Evolutionary conservation across 2,888 invertebrate species (phyloP).

Genomic region (Drosophila algonquin): DNA sequence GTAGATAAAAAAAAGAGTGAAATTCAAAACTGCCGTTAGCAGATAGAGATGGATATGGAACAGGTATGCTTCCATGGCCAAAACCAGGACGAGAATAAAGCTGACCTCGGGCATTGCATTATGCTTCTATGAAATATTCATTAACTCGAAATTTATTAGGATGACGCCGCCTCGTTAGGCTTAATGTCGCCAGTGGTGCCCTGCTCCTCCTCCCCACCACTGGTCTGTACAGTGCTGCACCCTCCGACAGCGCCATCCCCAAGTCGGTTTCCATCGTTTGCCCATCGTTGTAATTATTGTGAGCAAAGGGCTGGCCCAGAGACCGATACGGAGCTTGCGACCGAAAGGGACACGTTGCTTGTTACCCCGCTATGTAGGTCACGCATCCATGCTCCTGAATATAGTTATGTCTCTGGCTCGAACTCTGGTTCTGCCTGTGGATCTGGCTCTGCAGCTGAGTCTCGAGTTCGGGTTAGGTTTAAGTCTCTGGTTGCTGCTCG

Average conservation of each 20-base stretch:
- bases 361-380: constrained; percentile 30
- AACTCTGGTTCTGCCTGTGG: too few relatives aligned
- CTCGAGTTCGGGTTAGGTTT: background rate
- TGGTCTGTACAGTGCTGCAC: background rate
- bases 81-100: constrained; percentile 9
- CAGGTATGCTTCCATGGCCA: constrained; percentile 2
- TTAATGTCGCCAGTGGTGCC: constrained; percentile 62
- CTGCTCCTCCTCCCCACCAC: background rate
- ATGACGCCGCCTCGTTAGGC: constrained; percentile 61
- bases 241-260: constrained; percentile 4
- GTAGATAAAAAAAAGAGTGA: background rate
- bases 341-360: background rate
- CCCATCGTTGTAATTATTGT: constrained; percentile 33
- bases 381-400: constrained; percentile 20
- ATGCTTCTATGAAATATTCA: constrained; percentile 68
- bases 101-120: constrained; percentile 22
- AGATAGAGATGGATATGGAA: background rate
- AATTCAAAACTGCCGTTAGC: background rate
- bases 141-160: constrained; percentile 75
- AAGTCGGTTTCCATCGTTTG: constrained; percentile 44
- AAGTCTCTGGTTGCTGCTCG: constrained; percentile 6
- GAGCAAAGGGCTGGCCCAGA: background rate
- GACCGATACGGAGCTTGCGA: background rate
- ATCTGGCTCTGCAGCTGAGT: background rate
- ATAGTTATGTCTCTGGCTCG: background rate